These are phyloP conservation scores for Perca fluviatilis DNA, from an alignment of 2,113 vertebrate genomes.

Conservation along the genomic window DNA sequence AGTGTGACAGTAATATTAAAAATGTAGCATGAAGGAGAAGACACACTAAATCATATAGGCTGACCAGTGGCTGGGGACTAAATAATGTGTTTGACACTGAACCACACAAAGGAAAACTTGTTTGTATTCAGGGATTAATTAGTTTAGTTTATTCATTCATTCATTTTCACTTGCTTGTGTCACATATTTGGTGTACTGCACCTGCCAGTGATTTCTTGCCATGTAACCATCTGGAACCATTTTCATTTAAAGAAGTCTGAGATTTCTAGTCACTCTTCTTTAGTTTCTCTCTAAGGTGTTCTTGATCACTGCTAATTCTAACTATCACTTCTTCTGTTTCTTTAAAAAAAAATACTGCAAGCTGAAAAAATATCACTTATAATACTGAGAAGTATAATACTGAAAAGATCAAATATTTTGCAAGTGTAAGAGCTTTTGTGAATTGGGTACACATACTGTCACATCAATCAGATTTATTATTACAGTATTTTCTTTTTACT, in stretches of 20 bases:
- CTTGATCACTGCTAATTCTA: neutral
- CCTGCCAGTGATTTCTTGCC: neutral
- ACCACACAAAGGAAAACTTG: neutral
- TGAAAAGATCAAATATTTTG: neutral
- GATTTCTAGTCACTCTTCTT: neutral
- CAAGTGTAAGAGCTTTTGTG: too few species aligned
- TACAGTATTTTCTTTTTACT: neutral
- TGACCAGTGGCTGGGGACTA: conserved; percentile 7
- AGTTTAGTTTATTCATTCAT: neutral
- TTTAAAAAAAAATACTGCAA: neutral
- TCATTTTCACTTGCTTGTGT: neutral
- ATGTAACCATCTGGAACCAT: neutral
- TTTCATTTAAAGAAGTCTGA: neutral
- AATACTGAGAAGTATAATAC: neutral
- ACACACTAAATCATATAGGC: conserved; percentile 30
- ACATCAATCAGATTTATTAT: neutral
- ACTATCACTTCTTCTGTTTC: neutral
- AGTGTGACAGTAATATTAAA: conserved; percentile 65
- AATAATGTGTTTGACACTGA: neutral
- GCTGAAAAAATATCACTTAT: neutral
- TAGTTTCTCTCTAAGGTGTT: neutral
- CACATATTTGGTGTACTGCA: neutral
- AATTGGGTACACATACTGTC: neutral
- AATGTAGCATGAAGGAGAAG: conserved; percentile 57
- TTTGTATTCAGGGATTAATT: neutral